These are phyloP conservation scores for Panzeria rudis DNA, from an alignment of 2,888 invertebrate genomes.

Conservation along the genomic window DNA sequence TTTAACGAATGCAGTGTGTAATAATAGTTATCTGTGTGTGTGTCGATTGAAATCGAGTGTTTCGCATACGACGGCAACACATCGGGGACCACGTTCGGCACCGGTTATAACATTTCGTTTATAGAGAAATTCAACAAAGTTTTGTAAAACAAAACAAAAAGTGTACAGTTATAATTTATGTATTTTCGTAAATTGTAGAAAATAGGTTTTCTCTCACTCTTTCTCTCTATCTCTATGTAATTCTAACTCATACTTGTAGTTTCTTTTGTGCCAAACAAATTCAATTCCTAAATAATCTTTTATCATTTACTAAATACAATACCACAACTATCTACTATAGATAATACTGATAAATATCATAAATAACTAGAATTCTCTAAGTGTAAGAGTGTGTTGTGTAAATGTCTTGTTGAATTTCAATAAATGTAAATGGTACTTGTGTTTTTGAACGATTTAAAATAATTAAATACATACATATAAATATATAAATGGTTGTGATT, in stretches of 20 bases:
- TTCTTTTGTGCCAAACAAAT: background rate
- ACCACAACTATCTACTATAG: background rate
- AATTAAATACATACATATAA: conserved; percentile 13
- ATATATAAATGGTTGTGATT: conserved; percentile 69
- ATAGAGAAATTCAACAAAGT: conserved; percentile 68
- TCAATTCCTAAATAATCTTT: background rate
- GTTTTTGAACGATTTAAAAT: conserved; percentile 31
- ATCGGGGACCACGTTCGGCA: conserved; percentile 81
- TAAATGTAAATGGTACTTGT: conserved; percentile 38
- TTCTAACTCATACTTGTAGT: background rate
- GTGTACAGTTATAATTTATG: background rate
- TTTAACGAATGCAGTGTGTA: conserved; percentile 45
- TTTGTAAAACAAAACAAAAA: background rate
- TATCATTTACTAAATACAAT: background rate
- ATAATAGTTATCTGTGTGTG: conserved; percentile 78
- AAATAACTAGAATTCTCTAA: background rate
- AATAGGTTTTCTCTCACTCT: background rate
- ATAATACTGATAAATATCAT: background rate
- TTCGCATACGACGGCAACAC: conserved; percentile 44
- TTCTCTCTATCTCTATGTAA: background rate
- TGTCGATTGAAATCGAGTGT: conserved; percentile 79
- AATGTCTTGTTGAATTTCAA: conserved; percentile 54
- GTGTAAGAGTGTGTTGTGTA: conserved; percentile 39
- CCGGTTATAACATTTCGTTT: conserved; percentile 82
- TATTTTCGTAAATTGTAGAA: background rate